Percentiles rank a stretch among this genome's conserved stretches.
phyloP scores from a whole-genome alignment of 1,140 invertebrate genomes.

The Ditylenchus dipsaci region DNA sequence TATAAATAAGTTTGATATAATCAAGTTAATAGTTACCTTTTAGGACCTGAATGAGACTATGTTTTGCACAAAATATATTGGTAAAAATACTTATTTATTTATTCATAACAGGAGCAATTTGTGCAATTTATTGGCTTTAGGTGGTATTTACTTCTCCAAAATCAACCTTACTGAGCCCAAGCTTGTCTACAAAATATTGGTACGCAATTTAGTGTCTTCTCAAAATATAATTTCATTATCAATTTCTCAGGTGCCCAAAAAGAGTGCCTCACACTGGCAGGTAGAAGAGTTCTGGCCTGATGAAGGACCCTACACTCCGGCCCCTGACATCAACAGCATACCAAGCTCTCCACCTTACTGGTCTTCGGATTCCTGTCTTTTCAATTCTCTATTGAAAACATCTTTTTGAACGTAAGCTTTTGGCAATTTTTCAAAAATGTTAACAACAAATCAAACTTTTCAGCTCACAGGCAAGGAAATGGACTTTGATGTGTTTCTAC shows the following conservation, averaged over 20 bases:
- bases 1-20: too few relatives aligned
- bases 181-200: slow-evolving; percentile 21
- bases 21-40: too few relatives aligned
- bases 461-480: slow-evolving; percentile 16
- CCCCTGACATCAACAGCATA: slow-evolving; percentile 28
- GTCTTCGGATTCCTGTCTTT: slow-evolving; percentile 37
- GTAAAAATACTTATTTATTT: not conserved
- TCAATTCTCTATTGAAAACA: slow-evolving; percentile 43
- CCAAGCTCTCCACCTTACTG: slow-evolving; percentile 34
- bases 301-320: slow-evolving; percentile 30
- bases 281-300: slow-evolving; percentile 40
- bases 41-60: not conserved
- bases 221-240: too few relatives aligned
- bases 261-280: slow-evolving; percentile 23
- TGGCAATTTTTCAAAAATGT: too few relatives aligned
- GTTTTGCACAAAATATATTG: slow-evolving; percentile 1
- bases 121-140: slow-evolving; percentile 17
- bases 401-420: slow-evolving; percentile 31
- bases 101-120: not conserved
- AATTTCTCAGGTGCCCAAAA: slow-evolving; percentile 22
- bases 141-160: slow-evolving; percentile 34
- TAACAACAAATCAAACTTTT: slow-evolving; percentile 1
- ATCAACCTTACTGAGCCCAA: not conserved
- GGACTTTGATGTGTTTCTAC: slow-evolving; percentile 30
- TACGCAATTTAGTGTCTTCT: too few relatives aligned